phyloP scores from a whole-genome alignment of 2,888 invertebrate species.

The Drosophila siamana region DNA sequence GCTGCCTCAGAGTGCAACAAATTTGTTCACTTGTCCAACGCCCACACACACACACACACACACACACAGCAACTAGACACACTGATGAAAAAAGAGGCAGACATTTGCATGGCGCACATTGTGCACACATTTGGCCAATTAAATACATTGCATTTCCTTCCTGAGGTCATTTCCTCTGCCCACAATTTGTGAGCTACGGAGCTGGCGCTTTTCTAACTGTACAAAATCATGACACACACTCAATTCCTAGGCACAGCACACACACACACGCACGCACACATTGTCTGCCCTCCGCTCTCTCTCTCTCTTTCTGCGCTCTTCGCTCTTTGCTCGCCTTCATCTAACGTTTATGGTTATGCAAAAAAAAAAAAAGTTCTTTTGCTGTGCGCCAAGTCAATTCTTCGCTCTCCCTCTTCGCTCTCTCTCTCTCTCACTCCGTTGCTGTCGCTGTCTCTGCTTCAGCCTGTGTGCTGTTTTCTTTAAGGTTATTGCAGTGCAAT shows the following conservation, averaged over 20 bases:
- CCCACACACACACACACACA: conserved; percentile 7
- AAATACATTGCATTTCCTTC: conserved; percentile 78
- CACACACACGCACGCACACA: conserved; percentile 9
- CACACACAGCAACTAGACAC: neutral
- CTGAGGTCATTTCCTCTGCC: conserved; percentile 74
- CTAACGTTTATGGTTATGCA: conserved; percentile 49
- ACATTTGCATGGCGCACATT: conserved; percentile 11
- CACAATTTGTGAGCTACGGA: conserved; percentile 29
- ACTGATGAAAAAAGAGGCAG: neutral
- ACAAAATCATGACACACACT: conserved; percentile 41
- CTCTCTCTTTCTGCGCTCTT: neutral
- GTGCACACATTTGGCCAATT: conserved; percentile 66
- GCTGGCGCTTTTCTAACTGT: conserved; percentile 58
- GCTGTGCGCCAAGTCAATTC: conserved; percentile 70
- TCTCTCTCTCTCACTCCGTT: conserved; percentile 18
- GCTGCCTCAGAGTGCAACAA: too few species aligned
- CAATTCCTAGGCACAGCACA: conserved; percentile 52
- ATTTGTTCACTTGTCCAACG: too few species aligned
- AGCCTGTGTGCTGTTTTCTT: conserved; percentile 71
- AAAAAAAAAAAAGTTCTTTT: conserved; percentile 55
- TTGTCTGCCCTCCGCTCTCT: conserved; percentile 5
- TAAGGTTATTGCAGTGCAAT: conserved; percentile 83
- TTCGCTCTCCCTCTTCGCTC: conserved; percentile 9
- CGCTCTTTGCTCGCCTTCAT: neutral
- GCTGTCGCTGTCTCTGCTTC: conserved; percentile 43